Evolutionary conservation across 2,113 vertebrate species (phyloP), one percentile per base, ranked within the genome.

Genomic region (Indri indri): DNA sequence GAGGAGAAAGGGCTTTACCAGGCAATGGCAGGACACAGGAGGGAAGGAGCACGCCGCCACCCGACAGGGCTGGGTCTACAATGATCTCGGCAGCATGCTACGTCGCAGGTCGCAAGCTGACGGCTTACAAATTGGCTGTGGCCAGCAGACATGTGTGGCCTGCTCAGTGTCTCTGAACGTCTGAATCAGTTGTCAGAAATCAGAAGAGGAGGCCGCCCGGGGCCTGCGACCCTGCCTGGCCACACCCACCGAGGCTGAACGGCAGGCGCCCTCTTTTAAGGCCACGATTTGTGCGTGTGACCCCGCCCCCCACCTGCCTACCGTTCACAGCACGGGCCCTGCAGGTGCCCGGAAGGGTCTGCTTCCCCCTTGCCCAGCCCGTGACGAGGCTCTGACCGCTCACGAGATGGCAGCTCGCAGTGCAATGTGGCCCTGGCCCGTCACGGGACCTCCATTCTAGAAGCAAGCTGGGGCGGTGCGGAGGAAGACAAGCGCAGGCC

Each of bases 391-490:
- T 77, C 11, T 12, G 47, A 40, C 27, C 68, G 22, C 37, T 40
- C 4, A 25, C 30, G 57, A 42, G 84, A 63, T 2, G 45, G 83
- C 8, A n/a, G 77, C 70, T n/a, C 3, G 47, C 16, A 32, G 6
- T 3, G 3, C 4, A 18, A 61, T 0, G 1, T 4, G 52, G 76
- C 88, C 61, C 40, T 18, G 11, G 30, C 16, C 17, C 54, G 65
- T 42, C 47, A 27, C 59, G 16, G 16, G n/a, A 65, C 80, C 8
- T 37, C 47, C 3, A 8, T 14, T 45, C 47, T 47, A 25, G 63
- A 88, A 74, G 47, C n/a, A 5, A 70, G 70, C 27, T 30, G 17
- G 4, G 17, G 9, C 0, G 0, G 40, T 2, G 2, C 27, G 8
- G 61, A 1, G 37, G 45, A 63, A 0, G 18, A 18, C 76, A 57